phyloP scores from a whole-genome alignment of 37 sponge, comb jelly and placozoan species.

The Geodia barretti region DNA sequence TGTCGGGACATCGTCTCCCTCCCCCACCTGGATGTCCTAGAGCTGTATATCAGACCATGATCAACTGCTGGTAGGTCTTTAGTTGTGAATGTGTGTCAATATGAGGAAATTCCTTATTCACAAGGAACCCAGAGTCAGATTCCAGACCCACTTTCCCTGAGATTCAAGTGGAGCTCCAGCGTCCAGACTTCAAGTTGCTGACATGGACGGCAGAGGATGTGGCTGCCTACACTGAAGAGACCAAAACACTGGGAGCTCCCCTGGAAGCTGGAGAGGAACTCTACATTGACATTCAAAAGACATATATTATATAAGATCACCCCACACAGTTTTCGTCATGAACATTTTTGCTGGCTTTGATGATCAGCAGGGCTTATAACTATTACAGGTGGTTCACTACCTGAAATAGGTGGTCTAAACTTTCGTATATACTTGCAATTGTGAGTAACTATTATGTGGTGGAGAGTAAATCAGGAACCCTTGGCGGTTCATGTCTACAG shows the following conservation, averaged over 20 bases:
- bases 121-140: constrained; percentile 14
- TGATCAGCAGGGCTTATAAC: too few species aligned
- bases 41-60: constrained; percentile 38
- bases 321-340: too few species aligned
- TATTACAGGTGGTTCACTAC: too few species aligned
- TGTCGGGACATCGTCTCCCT: constrained; percentile 38
- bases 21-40: constrained; percentile 32
- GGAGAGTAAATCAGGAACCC: too few species aligned
- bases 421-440: too few species aligned
- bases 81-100: neutral
- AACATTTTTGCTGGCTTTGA: too few species aligned
- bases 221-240: constrained; percentile 7
- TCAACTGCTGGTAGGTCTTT: constrained; percentile 51
- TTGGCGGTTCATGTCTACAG: too few species aligned
- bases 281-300: constrained; percentile 13
- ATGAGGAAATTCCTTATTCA: neutral
- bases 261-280: constrained; percentile 8
- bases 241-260: constrained; percentile 22
- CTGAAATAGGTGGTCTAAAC: too few species aligned
- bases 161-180: constrained; percentile 1
- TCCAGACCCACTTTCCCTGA: constrained; percentile 20
- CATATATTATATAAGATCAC: too few species aligned
- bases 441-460: too few species aligned
- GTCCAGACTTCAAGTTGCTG: constrained; percentile 19
- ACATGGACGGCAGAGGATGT: constrained; percentile 25